Conservation (phyloP, 2,888 invertebrate species). For the Caenorhabditis macrosperma region DNA sequence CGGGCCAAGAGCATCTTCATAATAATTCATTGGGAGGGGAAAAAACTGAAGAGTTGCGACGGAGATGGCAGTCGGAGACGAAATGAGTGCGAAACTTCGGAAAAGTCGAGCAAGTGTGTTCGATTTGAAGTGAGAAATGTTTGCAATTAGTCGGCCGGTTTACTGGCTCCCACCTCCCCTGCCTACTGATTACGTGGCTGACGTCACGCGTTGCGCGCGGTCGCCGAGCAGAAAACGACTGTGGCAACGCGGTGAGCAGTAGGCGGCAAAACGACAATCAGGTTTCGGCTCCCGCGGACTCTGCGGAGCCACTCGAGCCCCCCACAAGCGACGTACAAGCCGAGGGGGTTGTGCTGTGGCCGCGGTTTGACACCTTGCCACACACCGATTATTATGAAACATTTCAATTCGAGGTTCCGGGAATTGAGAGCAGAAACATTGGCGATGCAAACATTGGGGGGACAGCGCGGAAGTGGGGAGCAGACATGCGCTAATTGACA, state of each 20-base stretch:
- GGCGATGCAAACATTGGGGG: slow-evolving; percentile 29
- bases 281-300: slow-evolving; percentile 27
- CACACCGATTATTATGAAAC: slow-evolving; percentile 57
- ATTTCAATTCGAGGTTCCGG: slow-evolving; percentile 45
- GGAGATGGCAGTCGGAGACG: neutral
- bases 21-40: neutral
- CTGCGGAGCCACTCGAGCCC: slow-evolving; percentile 49
- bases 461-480: slow-evolving; percentile 33
- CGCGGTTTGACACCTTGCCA: slow-evolving; percentile 56
- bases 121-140: slow-evolving; percentile 37
- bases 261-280: slow-evolving; percentile 41
- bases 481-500: slow-evolving; percentile 52
- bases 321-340: slow-evolving; percentile 23
- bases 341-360: slow-evolving; percentile 20
- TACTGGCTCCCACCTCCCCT: slow-evolving; percentile 17
- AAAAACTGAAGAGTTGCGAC: slow-evolving; percentile 2
- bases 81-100: neutral
- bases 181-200: slow-evolving; percentile 47
- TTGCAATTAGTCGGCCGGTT: slow-evolving; percentile 38
- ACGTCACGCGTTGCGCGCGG: slow-evolving; percentile 50
- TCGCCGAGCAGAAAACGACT: slow-evolving; percentile 34
- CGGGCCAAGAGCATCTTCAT: slow-evolving; percentile 13
- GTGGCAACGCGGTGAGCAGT: slow-evolving; percentile 17
- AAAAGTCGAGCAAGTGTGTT: slow-evolving; percentile 1
- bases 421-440: slow-evolving; percentile 23